phyloP scores from a whole-genome alignment of 2,888 invertebrate species.

The Conistra vaccinii region DNA sequence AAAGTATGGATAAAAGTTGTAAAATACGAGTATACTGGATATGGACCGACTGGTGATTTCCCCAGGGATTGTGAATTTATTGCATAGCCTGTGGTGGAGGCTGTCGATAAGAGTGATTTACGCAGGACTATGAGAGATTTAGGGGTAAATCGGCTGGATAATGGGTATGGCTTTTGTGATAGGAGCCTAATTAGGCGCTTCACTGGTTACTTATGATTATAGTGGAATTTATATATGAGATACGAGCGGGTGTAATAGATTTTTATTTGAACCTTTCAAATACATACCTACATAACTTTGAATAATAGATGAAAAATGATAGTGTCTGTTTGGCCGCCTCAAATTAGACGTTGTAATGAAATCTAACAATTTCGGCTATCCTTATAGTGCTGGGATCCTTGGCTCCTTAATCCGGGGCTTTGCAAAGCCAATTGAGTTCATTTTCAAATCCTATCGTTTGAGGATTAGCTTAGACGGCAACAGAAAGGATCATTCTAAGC shows the following conservation, averaged over 20 bases:
- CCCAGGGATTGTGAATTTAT: conserved; percentile 35
- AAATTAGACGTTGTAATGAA: not conserved
- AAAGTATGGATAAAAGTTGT: conserved; percentile 2
- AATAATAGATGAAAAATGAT: not conserved
- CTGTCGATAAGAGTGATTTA: conserved; percentile 58
- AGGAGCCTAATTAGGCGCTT: conserved; percentile 33
- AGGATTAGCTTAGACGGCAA: conserved; percentile 6
- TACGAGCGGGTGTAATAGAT: not conserved
- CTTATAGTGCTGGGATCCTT: not conserved
- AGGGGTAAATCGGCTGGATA: conserved; percentile 37
- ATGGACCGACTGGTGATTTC: conserved; percentile 46
- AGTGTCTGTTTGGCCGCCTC: not conserved
- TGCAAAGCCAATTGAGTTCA: not conserved
- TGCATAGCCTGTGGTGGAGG: conserved; percentile 14
- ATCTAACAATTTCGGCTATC: not conserved
- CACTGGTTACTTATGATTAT: conserved; percentile 32
- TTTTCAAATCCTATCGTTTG: conserved; percentile 8
- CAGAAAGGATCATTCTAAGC: conserved; percentile 2
- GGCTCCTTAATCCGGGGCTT: not conserved
- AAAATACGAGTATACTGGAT: conserved; percentile 35
- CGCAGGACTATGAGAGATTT: conserved; percentile 38
- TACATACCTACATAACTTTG: not conserved
- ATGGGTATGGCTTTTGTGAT: conserved; percentile 32
- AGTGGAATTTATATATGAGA: not conserved
- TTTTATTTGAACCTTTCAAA: not conserved